Evolutionary conservation across 2,888 invertebrate genomes (phyloP).

Genomic region (Drosophila picticornis): DNA sequence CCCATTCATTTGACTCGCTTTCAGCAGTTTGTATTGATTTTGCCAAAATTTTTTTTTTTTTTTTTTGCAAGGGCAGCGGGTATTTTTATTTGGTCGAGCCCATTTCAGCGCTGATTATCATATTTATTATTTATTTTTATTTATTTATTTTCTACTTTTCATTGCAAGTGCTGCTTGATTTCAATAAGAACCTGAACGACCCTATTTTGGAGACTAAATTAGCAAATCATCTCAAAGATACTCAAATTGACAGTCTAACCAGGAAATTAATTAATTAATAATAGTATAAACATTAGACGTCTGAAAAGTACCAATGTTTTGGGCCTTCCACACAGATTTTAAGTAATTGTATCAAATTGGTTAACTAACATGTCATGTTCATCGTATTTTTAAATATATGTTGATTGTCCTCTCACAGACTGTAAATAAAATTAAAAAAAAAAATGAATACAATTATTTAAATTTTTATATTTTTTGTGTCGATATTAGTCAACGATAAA

Average conservation of each 20-base stretch:
- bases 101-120: too few relatives aligned
- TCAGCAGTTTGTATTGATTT: slow-evolving; percentile 35
- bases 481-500: not conserved
- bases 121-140: not conserved
- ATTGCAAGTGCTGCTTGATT: not conserved
- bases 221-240: not conserved
- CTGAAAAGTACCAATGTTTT: not conserved
- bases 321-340: not conserved
- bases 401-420: not conserved
- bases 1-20: slow-evolving; percentile 41
- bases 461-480: not conserved
- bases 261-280: not conserved
- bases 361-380: not conserved
- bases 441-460: not conserved
- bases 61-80: too few relatives aligned
- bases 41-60: slow-evolving; percentile 13
- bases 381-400: not conserved
- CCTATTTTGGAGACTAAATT: not conserved
- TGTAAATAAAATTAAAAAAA: too few relatives aligned
- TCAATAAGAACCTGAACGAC: not conserved
- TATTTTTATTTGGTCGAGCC: not conserved
- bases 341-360: not conserved
- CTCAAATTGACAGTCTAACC: not conserved
- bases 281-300: not conserved
- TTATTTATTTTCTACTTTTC: not conserved